These are phyloP conservation scores for Cephus sareptanus DNA, from an alignment of 2,888 invertebrate genomes.

Conservation along the genomic window DNA sequence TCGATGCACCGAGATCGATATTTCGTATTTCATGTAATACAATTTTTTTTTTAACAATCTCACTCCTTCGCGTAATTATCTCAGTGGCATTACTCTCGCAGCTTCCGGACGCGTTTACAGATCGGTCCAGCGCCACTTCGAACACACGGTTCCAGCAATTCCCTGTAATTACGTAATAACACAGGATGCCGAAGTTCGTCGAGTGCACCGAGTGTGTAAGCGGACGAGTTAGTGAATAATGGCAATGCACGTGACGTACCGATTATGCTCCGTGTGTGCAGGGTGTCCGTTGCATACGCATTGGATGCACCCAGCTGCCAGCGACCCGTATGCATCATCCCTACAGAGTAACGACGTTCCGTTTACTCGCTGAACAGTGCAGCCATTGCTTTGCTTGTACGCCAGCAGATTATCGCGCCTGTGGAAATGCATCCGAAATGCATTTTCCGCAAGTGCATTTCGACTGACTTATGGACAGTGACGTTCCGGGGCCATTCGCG, in stretches of 20 bases:
- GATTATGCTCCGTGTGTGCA: background rate
- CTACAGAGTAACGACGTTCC: slow-evolving; percentile 15
- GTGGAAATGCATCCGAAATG: slow-evolving; percentile 17
- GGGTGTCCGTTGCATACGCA: background rate
- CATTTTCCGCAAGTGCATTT: background rate
- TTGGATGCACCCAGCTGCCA: slow-evolving; percentile 16
- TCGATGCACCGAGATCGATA: background rate
- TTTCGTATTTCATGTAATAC: background rate
- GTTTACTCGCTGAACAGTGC: background rate
- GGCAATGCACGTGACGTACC: background rate
- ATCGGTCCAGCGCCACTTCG: background rate
- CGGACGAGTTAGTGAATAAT: background rate
- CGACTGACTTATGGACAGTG: background rate
- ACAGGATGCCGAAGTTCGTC: background rate
- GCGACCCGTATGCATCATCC: slow-evolving; percentile 40
- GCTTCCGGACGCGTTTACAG: background rate
- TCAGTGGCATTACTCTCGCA: slow-evolving; percentile 19
- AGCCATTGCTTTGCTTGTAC: background rate
- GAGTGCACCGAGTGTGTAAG: background rate
- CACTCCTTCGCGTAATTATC: slow-evolving; percentile 17
- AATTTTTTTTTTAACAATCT: background rate
- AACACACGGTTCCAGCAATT: background rate
- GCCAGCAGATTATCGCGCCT: background rate
- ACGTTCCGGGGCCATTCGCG: background rate
- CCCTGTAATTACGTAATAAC: background rate